Evolutionary conservation across 2,113 vertebrate genomes (phyloP).

Genomic region (Crotalus tigris): DNA sequence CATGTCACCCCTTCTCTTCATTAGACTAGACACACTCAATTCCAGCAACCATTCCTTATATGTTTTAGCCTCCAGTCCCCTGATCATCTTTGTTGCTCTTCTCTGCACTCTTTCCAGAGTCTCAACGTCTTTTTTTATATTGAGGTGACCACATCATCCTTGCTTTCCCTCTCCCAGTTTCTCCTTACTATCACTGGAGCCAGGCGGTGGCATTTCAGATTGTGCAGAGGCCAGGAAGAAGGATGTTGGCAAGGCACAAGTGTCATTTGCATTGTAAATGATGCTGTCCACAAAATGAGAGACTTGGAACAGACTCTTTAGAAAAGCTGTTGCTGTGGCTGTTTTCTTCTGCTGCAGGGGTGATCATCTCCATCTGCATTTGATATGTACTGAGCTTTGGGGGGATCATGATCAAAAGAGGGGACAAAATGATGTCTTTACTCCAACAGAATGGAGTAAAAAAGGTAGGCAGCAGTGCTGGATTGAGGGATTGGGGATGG

Average conservation of each 20-base stretch:
- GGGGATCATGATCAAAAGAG: not conserved
- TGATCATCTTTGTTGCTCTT: too few species aligned
- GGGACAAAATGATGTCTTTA: slow-evolving; percentile 12
- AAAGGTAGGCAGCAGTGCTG: not conserved
- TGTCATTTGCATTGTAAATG: slow-evolving; percentile 45
- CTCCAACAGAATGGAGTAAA: not conserved
- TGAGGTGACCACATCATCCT: not conserved
- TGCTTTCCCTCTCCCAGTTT: slow-evolving; percentile 22
- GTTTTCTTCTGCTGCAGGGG: slow-evolving; percentile 9
- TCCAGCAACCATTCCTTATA: too few species aligned
- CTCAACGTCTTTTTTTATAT: too few species aligned
- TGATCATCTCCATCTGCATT: slow-evolving; percentile 36
- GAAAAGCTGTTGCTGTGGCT: slow-evolving; percentile 9
- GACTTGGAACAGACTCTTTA: slow-evolving; percentile 6
- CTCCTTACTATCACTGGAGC: slow-evolving; percentile 11
- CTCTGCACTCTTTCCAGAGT: too few species aligned
- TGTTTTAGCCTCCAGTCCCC: too few species aligned
- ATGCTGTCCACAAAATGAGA: slow-evolving; percentile 33
- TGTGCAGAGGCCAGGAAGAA: slow-evolving; percentile 44
- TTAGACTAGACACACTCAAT: not conserved
- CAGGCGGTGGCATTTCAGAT: slow-evolving; percentile 42
- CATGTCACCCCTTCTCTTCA: not conserved
- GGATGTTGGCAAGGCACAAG: slow-evolving; percentile 38
- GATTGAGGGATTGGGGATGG: slow-evolving; percentile 5
- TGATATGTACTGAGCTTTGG: not conserved